Evolutionary conservation across 2,888 invertebrate genomes (phyloP), one percentile per base, ranked within the genome.

Genomic region (Temnothorax rugatulus): DNA sequence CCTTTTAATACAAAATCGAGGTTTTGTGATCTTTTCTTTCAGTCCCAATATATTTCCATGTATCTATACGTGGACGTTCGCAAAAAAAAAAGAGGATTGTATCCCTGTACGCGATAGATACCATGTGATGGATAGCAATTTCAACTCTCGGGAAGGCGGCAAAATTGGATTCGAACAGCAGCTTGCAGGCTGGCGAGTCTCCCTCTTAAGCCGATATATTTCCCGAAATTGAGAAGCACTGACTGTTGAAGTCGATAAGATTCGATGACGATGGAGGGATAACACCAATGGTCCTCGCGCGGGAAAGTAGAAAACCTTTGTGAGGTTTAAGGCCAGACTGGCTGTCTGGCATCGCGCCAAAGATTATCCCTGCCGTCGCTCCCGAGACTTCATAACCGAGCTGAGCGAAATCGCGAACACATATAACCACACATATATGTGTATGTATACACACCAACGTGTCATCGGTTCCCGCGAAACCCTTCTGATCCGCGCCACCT

Each of bases 211-310:
- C 41, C 52, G 52, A 76, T 76, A 76, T 64, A 76, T 41, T 76
- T 66, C 13, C 52, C 21, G 25, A 76, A 76, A 76, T 76, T 63
- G 75, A 76, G 50, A 64, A 38, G 64, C 76, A 66, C 52, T 76
- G 76, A 66, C 52, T 76, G 76, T 66, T 66, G 13, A 66, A 52
- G 52, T 18, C 52, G 66, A 76, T 66, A 76, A 76, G 52, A 66
- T 66, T 66, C 38, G 18, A 76, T 38, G 50, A 47, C 2, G 34
- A 76, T 41, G 52, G 52, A 21, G 38, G 18, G 50, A 21, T 50
- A 73, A 41, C 7, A 1, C 18, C 5, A 41, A 64, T 50, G 47
- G 34, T 66, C 0, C 25, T 66, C 29, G 34, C 13, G 4, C 18
- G 4, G 18, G 25, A 76, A 76, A 76, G 25, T 76, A 15, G 61